A percentile compares a stretch with the other conserved stretches of the same genome.
Evolutionary conservation across 2,113 vertebrate genomes (phyloP).

Genomic region (Labrus mixtus): DNA sequence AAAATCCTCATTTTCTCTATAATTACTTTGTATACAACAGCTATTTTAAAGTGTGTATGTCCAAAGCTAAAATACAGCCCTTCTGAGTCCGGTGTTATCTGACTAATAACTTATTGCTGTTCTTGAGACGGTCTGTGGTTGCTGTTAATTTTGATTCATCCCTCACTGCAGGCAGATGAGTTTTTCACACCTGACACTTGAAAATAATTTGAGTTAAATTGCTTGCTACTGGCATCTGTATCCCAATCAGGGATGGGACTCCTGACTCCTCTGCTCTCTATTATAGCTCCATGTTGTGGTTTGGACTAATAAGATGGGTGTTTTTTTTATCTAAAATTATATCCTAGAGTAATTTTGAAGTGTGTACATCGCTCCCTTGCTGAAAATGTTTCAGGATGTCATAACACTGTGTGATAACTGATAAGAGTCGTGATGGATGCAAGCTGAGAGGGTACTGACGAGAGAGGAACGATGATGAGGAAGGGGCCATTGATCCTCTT

Average conservation of each 20-base stretch:
- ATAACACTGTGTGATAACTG: background rate
- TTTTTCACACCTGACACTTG: background rate
- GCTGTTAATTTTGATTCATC: background rate
- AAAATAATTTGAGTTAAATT: conserved; percentile 3
- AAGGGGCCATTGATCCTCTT: conserved; percentile 98
- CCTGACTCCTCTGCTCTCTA: background rate
- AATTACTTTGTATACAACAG: background rate
- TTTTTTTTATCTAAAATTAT: background rate
- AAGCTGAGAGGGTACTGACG: conserved; percentile 86
- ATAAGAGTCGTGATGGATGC: background rate
- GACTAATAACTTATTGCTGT: background rate
- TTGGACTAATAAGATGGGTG: background rate
- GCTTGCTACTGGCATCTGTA: background rate
- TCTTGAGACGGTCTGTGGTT: background rate
- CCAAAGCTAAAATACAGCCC: background rate
- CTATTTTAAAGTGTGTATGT: background rate
- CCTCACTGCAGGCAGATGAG: background rate
- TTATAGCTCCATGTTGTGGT: background rate
- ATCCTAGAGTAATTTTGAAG: background rate
- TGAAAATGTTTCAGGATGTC: background rate
- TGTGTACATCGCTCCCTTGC: too few relatives aligned
- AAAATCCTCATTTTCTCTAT: too few relatives aligned
- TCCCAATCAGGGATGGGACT: background rate
- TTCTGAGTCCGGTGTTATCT: background rate
- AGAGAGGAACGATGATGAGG: conserved; percentile 98